Evolutionary conservation across 2,888 invertebrate genomes (phyloP).

Genomic region (Ornithoptera alexandrae): DNA sequence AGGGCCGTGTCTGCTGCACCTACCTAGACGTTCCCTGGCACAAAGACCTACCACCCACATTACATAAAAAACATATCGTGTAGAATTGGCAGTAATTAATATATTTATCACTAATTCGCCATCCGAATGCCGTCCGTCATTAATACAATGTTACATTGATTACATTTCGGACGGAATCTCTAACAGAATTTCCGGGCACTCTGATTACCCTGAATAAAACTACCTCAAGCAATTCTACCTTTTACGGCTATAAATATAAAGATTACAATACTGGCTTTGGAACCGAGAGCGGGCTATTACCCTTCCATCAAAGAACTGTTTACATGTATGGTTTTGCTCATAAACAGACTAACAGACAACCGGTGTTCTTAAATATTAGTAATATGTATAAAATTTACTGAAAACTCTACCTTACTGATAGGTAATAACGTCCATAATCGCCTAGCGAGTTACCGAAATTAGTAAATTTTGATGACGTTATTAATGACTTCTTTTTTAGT

Average conservation of each 20-base stretch:
- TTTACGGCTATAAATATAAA: no score
- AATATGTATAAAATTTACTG: not conserved
- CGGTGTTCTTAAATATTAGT: not conserved
- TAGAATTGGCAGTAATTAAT: no score
- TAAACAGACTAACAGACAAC: slow-evolving; percentile 24
- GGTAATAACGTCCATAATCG: not conserved
- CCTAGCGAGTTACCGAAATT: not conserved
- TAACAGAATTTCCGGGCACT: not conserved
- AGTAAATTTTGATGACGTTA: not conserved
- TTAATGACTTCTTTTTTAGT: not conserved
- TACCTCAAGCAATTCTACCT: no score
- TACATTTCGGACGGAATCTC: not conserved
- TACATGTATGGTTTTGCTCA: slow-evolving; percentile 15
- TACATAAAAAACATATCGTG: no score
- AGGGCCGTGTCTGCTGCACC: no score
- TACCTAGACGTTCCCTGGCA: no score
- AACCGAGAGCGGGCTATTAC: slow-evolving; percentile 3
- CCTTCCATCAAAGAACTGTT: slow-evolving; percentile 15
- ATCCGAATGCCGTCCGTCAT: no score
- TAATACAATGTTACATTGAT: slow-evolving; percentile 3
- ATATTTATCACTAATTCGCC: no score
- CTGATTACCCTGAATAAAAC: no score
- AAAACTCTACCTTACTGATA: not conserved
- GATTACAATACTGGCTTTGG: no score
- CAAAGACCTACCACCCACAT: no score